phyloP scores from a whole-genome alignment of 2,113 vertebrate species.

The Lampris incognitus region DNA sequence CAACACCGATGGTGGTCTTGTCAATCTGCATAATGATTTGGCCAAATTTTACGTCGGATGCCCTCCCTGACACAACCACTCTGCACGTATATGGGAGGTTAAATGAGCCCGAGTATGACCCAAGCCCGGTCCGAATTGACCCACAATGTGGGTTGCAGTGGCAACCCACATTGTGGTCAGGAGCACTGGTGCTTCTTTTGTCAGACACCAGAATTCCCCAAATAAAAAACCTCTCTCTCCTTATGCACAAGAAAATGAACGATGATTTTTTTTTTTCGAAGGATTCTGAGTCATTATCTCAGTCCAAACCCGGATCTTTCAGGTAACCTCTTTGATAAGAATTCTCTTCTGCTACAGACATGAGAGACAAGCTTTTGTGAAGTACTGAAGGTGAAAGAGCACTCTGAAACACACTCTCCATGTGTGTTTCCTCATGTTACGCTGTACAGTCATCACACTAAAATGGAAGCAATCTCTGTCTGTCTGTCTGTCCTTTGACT shows the following conservation, averaged over 20 bases:
- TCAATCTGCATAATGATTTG: no score
- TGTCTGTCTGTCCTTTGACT: no score
- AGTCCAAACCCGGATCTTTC: background rate
- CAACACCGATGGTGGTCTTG: no score
- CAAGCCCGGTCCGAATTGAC: no score
- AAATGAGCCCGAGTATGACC: no score
- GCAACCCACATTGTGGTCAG: background rate
- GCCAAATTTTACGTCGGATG: no score
- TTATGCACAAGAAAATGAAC: background rate
- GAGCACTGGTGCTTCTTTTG: constrained; percentile 20
- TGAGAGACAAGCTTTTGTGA: background rate
- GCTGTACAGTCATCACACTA: background rate
- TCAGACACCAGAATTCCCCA: background rate
- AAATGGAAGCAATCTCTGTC: no score
- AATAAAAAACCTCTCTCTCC: background rate
- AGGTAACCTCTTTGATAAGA: background rate
- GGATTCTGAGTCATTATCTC: background rate
- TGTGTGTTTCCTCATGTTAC: background rate
- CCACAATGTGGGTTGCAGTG: constrained; percentile 5
- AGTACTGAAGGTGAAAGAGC: constrained; percentile 13
- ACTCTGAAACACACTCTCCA: background rate
- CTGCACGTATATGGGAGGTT: no score
- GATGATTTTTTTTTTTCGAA: background rate
- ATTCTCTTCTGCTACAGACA: background rate
- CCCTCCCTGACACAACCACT: no score